Evolutionary conservation across 2,797 vertebrate genomes (phyloP).

Genomic region (Coregonus sp.): DNA sequence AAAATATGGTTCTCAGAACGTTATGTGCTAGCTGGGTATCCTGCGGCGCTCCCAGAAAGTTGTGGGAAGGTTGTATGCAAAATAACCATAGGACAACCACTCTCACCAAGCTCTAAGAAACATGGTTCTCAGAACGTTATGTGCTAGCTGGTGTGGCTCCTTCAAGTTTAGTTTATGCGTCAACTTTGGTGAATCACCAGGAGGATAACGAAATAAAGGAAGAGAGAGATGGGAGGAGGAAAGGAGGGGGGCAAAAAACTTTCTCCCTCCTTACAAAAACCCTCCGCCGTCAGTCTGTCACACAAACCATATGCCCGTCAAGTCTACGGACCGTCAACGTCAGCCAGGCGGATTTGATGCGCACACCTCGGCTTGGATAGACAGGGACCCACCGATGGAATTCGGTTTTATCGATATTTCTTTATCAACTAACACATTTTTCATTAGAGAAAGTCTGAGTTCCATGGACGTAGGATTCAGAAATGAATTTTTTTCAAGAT

Average conservation of each 20-base stretch:
- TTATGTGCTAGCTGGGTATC: no score
- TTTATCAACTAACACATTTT: not conserved
- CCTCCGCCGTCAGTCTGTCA: conserved; percentile 73
- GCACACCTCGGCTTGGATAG: not conserved
- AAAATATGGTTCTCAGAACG: no score
- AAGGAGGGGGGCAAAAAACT: conserved; percentile 53
- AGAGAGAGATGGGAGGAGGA: conserved; percentile 43
- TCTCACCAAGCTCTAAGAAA: no score
- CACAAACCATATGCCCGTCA: conserved; percentile 67
- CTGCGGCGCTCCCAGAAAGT: no score
- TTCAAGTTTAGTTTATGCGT: conserved; percentile 70
- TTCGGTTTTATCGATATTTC: conserved; percentile 1
- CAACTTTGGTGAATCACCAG: conserved; percentile 73
- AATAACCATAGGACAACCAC: no score
- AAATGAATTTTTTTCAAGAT: not conserved
- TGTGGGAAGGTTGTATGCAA: no score
- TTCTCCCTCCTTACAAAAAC: conserved; percentile 67
- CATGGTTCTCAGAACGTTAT: no score
- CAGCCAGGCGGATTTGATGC: conserved; percentile 35
- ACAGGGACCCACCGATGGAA: not conserved
- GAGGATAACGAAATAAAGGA: conserved; percentile 53
- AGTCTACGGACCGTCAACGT: conserved; percentile 56
- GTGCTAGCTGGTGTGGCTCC: conserved; percentile 36
- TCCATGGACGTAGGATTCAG: not conserved
- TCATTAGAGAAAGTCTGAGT: not conserved